Evolutionary conservation across 1,140 invertebrate species (phyloP).

Genomic region (Drosophila equinoxialis): DNA sequence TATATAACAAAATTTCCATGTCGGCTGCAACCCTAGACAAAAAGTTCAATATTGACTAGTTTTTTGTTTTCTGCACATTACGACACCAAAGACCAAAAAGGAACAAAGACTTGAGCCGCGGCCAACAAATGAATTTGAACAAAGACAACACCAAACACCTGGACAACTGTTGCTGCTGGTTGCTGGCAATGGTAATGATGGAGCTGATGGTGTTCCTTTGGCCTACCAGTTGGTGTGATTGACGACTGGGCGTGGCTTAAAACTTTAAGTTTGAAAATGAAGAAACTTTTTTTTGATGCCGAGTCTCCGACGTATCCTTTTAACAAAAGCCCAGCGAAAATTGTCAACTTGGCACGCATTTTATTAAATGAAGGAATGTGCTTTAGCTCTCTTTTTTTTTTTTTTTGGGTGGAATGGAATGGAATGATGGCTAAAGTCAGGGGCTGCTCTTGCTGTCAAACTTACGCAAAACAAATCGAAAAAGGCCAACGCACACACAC

Average conservation of each 20-base stretch:
- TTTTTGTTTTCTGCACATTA: constrained; percentile 63
- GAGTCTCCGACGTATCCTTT: constrained; percentile 49
- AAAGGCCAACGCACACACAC: constrained; percentile 51
- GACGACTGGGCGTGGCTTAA: constrained; percentile 35
- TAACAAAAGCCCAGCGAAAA: constrained; percentile 48
- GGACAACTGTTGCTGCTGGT: constrained; percentile 42
- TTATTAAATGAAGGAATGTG: constrained; percentile 80
- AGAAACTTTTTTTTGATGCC: constrained; percentile 13
- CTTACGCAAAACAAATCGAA: constrained; percentile 77
- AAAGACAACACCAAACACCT: constrained; percentile 44
- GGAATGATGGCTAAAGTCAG: constrained; percentile 5
- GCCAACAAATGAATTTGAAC: constrained; percentile 35
- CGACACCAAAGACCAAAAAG: constrained; percentile 66
- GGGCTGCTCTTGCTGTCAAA: constrained; percentile 64
- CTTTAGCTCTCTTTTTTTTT: constrained; percentile 16
- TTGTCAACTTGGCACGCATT: constrained; percentile 81
- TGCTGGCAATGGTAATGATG: neutral
- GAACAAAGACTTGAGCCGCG: constrained; percentile 30
- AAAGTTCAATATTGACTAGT: constrained; percentile 13
- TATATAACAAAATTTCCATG: neutral
- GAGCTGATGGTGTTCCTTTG: constrained; percentile 19
- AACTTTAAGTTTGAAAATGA: constrained; percentile 44
- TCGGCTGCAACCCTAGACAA: neutral
- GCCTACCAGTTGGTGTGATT: constrained; percentile 17
- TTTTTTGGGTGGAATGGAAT: constrained; percentile 1